These are phyloP conservation scores for Alexandromys fortis DNA, from an alignment of 2,113 vertebrate species.

Conservation along the genomic window DNA sequence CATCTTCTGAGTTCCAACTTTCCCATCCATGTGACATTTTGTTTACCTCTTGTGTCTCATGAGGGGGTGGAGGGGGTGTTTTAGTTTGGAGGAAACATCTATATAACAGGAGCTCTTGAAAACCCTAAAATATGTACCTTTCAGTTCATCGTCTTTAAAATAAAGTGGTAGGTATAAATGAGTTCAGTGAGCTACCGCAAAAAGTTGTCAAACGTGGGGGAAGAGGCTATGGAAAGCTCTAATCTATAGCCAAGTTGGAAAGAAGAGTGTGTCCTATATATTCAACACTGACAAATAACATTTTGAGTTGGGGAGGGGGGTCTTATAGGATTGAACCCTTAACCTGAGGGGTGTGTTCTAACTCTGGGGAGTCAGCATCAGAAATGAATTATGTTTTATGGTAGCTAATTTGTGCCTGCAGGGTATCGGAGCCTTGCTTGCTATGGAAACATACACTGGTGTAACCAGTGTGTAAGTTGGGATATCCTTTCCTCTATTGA, in stretches of 20 bases:
- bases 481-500: not conserved
- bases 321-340: not conserved
- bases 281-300: not conserved
- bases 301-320: not conserved
- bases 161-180: not conserved
- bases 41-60: not conserved
- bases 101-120: not conserved
- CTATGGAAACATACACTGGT: not conserved
- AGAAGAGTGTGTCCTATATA: not conserved
- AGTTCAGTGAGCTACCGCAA: not conserved
- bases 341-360: not conserved
- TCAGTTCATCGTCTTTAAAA: not conserved
- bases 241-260: not conserved
- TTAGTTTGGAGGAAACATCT: not conserved
- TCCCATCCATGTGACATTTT: not conserved
- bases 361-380: not conserved
- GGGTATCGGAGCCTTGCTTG: not conserved
- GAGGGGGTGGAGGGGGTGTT: not conserved
- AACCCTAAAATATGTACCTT: not conserved
- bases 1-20: not conserved
- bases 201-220: not conserved
- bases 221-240: not conserved
- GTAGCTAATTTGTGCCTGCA: not conserved
- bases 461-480: not conserved
- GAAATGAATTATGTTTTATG: not conserved